Conservation (phyloP, 1,140 invertebrate genomes). For the Drosophila suzukii region DNA sequence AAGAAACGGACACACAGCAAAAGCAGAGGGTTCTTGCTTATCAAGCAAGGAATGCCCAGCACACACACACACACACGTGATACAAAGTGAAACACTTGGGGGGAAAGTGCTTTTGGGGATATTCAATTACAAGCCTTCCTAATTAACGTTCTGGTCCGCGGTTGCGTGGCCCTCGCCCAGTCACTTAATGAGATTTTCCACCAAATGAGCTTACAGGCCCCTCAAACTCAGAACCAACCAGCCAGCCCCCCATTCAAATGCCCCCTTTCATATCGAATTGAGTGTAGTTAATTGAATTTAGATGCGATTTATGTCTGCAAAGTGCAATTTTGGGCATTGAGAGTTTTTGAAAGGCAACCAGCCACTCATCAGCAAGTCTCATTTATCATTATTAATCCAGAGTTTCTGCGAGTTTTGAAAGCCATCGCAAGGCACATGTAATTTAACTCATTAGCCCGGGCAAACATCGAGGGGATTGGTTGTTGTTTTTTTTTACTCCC, state of each 20-base stretch:
- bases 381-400: constrained; percentile 46
- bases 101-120: constrained; percentile 33
- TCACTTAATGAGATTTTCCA: constrained; percentile 53
- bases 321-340: constrained; percentile 29
- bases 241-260: background rate
- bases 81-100: background rate
- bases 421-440: constrained; percentile 41
- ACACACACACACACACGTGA: background rate
- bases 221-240: background rate
- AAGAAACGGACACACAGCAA: constrained; percentile 1
- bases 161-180: constrained; percentile 24
- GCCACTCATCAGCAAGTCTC: constrained; percentile 39
- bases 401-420: constrained; percentile 5
- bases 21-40: background rate
- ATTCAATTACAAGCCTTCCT: constrained; percentile 59
- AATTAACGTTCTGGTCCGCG: constrained; percentile 49
- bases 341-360: constrained; percentile 16
- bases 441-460: constrained; percentile 64
- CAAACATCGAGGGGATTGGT: constrained; percentile 21
- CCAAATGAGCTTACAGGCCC: constrained; percentile 47
- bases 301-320: constrained; percentile 48
- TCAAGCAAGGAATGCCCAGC: background rate
- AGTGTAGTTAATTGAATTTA: constrained; percentile 57
- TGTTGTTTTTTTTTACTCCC: background rate
- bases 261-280: constrained; percentile 21